Base-by-base conservation (phyloP, 2,113 vertebrate genomes). In the Hydrochoerus hydrochaeris region DNA sequence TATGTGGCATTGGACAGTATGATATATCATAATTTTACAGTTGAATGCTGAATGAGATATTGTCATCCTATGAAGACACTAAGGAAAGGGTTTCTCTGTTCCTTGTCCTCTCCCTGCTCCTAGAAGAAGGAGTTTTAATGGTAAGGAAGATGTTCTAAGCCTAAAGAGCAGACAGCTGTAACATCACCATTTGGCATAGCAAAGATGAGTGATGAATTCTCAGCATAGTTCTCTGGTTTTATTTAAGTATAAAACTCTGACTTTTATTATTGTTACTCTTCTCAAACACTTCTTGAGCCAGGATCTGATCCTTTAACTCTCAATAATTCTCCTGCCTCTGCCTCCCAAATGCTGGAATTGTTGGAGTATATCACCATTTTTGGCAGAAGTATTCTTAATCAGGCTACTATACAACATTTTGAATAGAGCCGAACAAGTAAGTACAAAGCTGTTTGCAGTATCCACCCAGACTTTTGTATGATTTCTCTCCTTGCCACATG, bases 221-320 rank as follows among this genome's bases (percentile, higher is more conserved):
- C n/a, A 49, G 83, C 52, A 89, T 12, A 69, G 49, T 58, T 80
- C 17, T 85, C 77, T 80, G 20, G 24, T 85, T 89, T 90, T 71
- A 30, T 91, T 63, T 91, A 63, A 32, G 54, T 58, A 4, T 38
- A 41, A 90, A 95, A 96, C 60, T 22, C 28, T 38, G 35, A 35
- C n/a, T 9, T 71, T 65, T 69, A 78, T 92, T 77, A 52, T 93
- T 85, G 52, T 71, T 78, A 57, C 35, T 90, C 73, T 86, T 78
- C 54, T 88, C 38, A 44, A 62, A 78, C 92, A 88, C 44, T 83
- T 91, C 85, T 88, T 65, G 46, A 91, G 85, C 94, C 58, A 35
- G 69, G 73, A 44, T 17, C 63, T 67, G 86, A 35, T 62, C 57
- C 0, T 62, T n/a, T n/a, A n/a, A n/a, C n/a, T n/a, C n/a, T n/a